These are phyloP conservation scores for Colletes collaris DNA, from an alignment of 2,888 invertebrate species.

Conservation along the genomic window DNA sequence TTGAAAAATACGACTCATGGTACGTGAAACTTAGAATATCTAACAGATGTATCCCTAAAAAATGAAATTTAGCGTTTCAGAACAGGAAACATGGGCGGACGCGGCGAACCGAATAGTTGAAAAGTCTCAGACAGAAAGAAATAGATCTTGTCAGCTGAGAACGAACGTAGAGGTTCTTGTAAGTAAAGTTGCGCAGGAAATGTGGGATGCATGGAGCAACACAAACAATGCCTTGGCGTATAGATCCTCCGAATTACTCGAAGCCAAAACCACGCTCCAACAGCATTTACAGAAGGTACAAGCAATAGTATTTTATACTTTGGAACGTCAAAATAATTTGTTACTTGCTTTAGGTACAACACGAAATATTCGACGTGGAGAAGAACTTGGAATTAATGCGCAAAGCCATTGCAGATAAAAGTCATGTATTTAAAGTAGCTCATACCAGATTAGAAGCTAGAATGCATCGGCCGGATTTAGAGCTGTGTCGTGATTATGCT, in stretches of 20 bases:
- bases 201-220: slow-evolving; percentile 95
- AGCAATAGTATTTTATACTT: not conserved
- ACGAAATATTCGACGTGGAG: slow-evolving; percentile 97
- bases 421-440: slow-evolving; percentile 91
- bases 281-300: slow-evolving; percentile 89
- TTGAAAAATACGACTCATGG: slow-evolving; percentile 94
- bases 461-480: slow-evolving; percentile 93
- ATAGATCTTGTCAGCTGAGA: slow-evolving; percentile 91
- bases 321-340: not conserved
- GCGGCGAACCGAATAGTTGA: slow-evolving; percentile 90
- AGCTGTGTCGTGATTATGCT: slow-evolving; percentile 94
- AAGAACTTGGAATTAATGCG: slow-evolving; percentile 95
- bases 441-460: slow-evolving; percentile 96
- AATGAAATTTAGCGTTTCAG: slow-evolving; percentile 86
- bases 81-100: slow-evolving; percentile 92
- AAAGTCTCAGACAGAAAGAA: slow-evolving; percentile 92
- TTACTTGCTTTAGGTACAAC: slow-evolving; percentile 87
- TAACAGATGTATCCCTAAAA: not conserved
- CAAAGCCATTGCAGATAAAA: slow-evolving; percentile 95
- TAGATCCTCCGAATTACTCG: slow-evolving; percentile 90
- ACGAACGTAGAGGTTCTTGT: slow-evolving; percentile 91
- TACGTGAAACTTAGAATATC: slow-evolving; percentile 69
- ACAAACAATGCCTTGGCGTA: slow-evolving; percentile 92
- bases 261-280: slow-evolving; percentile 93
- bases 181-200: slow-evolving; percentile 90